A percentile compares a stretch with the other conserved stretches of the same genome.
Conservation (phyloP, 1,140 invertebrate genomes). For the Lerema accius region DNA sequence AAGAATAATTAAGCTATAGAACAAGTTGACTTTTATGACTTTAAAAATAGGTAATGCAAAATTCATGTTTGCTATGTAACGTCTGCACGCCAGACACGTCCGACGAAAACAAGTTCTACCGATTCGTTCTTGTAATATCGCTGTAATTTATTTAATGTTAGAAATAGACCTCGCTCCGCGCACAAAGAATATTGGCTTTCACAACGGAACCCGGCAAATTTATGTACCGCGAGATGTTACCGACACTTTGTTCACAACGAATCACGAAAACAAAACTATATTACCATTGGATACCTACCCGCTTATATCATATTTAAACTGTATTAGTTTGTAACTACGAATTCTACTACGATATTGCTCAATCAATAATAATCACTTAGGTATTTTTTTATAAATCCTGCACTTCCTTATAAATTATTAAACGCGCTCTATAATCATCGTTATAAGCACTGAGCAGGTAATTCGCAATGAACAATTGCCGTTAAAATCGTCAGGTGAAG, state of each 20-base stretch:
- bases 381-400: slow-evolving; percentile 20
- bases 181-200: slow-evolving; percentile 81
- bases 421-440: slow-evolving; percentile 27
- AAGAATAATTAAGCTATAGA: slow-evolving; percentile 38
- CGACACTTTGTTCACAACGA: slow-evolving; percentile 48
- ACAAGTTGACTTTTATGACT: slow-evolving; percentile 49
- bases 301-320: too few species aligned
- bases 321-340: too few species aligned
- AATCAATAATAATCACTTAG: slow-evolving; percentile 19
- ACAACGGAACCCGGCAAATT: slow-evolving; percentile 77
- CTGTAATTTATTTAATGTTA: slow-evolving; percentile 81
- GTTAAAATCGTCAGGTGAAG: slow-evolving; percentile 64
- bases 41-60: slow-evolving; percentile 59
- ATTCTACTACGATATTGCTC: too few species aligned
- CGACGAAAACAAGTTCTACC: slow-evolving; percentile 70
- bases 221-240: slow-evolving; percentile 72
- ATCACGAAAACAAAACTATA: slow-evolving; percentile 46
- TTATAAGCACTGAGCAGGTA: slow-evolving; percentile 16
- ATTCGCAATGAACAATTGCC: slow-evolving; percentile 63
- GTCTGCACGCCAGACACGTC: slow-evolving; percentile 64
- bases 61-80: slow-evolving; percentile 66
- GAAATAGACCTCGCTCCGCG: slow-evolving; percentile 73
- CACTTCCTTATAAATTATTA: slow-evolving; percentile 25
- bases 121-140: slow-evolving; percentile 80
- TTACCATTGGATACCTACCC: slow-evolving; percentile 32